Percentiles rank a stretch among this genome's conserved stretches.
Evolutionary conservation across 1,140 invertebrate genomes (phyloP).

Genomic region (Heliconius melpomene): DNA sequence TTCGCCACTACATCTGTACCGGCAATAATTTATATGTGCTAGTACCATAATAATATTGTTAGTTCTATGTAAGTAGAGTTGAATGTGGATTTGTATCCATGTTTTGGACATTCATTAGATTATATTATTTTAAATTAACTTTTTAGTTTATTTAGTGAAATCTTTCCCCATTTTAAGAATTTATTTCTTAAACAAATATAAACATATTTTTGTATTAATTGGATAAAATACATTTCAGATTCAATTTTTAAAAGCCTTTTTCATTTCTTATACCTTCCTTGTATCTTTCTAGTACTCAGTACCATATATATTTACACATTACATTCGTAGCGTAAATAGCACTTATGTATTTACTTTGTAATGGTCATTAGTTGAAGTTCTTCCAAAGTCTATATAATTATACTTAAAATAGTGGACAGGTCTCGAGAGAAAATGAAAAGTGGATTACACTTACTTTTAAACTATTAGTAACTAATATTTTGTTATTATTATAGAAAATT

Average conservation of each 20-base stretch:
- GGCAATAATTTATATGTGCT: slow-evolving; percentile 6
- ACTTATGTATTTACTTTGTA: not conserved
- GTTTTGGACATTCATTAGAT: too few species aligned
- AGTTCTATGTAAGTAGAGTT: not conserved
- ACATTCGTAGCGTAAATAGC: not conserved
- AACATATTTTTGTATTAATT: too few species aligned
- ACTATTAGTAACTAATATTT: not conserved
- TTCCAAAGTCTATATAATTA: not conserved
- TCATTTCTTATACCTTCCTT: too few species aligned
- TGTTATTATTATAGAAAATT: not conserved
- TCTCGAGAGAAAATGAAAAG: not conserved
- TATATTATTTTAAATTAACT: too few species aligned
- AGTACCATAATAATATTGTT: slow-evolving; percentile 1
- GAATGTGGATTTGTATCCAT: too few species aligned
- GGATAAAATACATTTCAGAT: too few species aligned
- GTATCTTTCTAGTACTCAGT: too few species aligned
- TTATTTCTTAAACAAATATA: too few species aligned
- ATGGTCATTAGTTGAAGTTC: not conserved
- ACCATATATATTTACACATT: not conserved
- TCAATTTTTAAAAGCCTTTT: too few species aligned
- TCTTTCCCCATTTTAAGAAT: too few species aligned
- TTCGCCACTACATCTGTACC: slow-evolving; percentile 7
- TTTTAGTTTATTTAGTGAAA: too few species aligned
- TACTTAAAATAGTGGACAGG: not conserved
- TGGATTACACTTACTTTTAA: not conserved